phyloP scores from a whole-genome alignment of 2,888 invertebrate species.

The Pristionchus arcanus region DNA sequence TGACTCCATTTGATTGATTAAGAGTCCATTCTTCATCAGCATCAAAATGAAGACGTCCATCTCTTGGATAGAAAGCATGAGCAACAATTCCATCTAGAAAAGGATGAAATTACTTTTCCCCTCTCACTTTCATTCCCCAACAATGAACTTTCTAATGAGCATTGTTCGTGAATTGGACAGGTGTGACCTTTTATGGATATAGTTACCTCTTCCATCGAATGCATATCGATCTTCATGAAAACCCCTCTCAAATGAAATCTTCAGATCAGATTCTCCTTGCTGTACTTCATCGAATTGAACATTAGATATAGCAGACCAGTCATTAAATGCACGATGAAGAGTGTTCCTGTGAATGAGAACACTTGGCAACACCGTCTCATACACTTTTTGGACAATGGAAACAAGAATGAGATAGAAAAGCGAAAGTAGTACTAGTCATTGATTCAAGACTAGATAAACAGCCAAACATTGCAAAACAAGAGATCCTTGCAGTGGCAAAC shows the following conservation, averaged over 20 bases:
- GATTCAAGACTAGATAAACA: slow-evolving; percentile 46
- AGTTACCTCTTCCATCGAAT: slow-evolving; percentile 74
- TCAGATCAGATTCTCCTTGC: slow-evolving; percentile 47
- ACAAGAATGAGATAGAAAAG: slow-evolving; percentile 39
- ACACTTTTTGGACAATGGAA: slow-evolving; percentile 19
- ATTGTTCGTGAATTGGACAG: neutral
- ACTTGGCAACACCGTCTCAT: slow-evolving; percentile 12
- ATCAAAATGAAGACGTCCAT: slow-evolving; percentile 77
- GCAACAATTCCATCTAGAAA: slow-evolving; percentile 75
- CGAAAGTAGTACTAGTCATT: slow-evolving; percentile 47
- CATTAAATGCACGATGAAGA: slow-evolving; percentile 75
- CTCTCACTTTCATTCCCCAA: neutral
- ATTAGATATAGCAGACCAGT: slow-evolving; percentile 72
- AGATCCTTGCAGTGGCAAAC: neutral
- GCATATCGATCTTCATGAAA: slow-evolving; percentile 74
- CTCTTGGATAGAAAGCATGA: slow-evolving; percentile 77
- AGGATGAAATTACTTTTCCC: slow-evolving; percentile 7
- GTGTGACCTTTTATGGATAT: slow-evolving; percentile 12
- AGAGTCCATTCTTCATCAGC: slow-evolving; percentile 78
- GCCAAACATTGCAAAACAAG: slow-evolving; percentile 14
- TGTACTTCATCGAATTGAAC: slow-evolving; percentile 67
- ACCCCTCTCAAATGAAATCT: slow-evolving; percentile 73
- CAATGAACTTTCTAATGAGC: slow-evolving; percentile 34
- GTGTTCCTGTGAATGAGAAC: slow-evolving; percentile 69
- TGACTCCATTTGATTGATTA: slow-evolving; percentile 72